phyloP scores from a whole-genome alignment of 2,113 vertebrate species.

The Takifugu bimaculatus region DNA sequence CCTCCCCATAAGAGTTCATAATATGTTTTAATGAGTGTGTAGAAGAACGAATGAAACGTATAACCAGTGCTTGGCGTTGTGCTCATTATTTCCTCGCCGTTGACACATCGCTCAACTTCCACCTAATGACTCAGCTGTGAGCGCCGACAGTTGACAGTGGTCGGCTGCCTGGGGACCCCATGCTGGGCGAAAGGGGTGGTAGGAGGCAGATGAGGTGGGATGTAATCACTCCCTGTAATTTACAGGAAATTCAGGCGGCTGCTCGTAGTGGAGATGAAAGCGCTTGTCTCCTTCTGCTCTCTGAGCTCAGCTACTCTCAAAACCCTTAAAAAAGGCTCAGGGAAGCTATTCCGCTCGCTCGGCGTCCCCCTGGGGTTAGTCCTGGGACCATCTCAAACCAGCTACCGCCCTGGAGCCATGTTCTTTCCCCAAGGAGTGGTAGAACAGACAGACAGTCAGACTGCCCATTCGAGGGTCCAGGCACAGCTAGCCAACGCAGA shows the following conservation, averaged over 20 bases:
- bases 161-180: slow-evolving; percentile 40
- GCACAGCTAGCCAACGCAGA: slow-evolving; percentile 56
- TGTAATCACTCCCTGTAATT: slow-evolving; percentile 71
- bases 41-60: slow-evolving; percentile 3
- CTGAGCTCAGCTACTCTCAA: slow-evolving; percentile 50
- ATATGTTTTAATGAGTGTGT: slow-evolving; percentile 6
- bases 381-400: slow-evolving; percentile 64
- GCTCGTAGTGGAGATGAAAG: slow-evolving; percentile 65
- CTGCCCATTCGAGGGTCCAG: slow-evolving; percentile 52
- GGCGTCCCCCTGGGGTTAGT: slow-evolving; percentile 60
- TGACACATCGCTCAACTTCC: slow-evolving; percentile 54
- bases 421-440: slow-evolving; percentile 63
- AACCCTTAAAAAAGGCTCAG: slow-evolving; percentile 54
- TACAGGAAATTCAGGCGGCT: slow-evolving; percentile 66
- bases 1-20: background rate
- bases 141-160: slow-evolving; percentile 56
- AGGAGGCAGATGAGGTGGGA: slow-evolving; percentile 53
- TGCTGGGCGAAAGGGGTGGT: slow-evolving; percentile 33
- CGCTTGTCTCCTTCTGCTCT: slow-evolving; percentile 34
- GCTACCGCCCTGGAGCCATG: slow-evolving; percentile 68
- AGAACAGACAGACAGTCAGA: slow-evolving; percentile 62
- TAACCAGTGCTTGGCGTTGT: slow-evolving; percentile 34
- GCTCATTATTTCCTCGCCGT: slow-evolving; percentile 54
- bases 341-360: slow-evolving; percentile 53
- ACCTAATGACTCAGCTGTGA: slow-evolving; percentile 63